A percentile compares a stretch with the other conserved stretches of the same genome.
Conservation (phyloP, 2,797 vertebrate genomes). For the Intellagama lesueurii region DNA sequence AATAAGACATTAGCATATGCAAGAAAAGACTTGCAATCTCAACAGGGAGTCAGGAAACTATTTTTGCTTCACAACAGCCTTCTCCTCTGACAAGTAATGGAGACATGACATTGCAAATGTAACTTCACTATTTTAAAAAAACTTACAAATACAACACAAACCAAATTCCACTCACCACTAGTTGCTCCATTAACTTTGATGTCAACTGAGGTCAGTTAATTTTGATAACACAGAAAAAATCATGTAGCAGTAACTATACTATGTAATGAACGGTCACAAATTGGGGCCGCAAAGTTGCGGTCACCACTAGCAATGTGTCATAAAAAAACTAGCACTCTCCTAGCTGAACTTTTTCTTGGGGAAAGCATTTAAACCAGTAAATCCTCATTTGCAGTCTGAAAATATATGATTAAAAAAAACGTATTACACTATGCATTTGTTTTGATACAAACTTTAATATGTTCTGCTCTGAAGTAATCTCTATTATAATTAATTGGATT, state of each 20-base stretch:
- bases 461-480: too few species aligned
- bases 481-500: too few species aligned
- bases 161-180: neutral
- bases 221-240: neutral
- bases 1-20: conserved; percentile 26
- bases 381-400: neutral
- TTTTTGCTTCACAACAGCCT: conserved; percentile 15
- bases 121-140: neutral
- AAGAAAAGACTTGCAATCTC: conserved; percentile 40
- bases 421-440: neutral
- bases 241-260: neutral
- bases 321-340: too few species aligned
- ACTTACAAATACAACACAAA: neutral
- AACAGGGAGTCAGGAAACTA: neutral
- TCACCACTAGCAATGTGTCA: neutral
- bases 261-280: neutral
- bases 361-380: neutral
- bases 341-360: neutral
- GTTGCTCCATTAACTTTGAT: neutral
- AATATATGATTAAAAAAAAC: neutral
- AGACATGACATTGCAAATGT: neutral
- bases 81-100: neutral
- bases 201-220: neutral
- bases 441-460: neutral
- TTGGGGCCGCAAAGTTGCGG: neutral